Evolutionary conservation across 2,797 vertebrate genomes (phyloP), one percentile per base, ranked within the genome.

Genomic region (Crocidura indochinensis): DNA sequence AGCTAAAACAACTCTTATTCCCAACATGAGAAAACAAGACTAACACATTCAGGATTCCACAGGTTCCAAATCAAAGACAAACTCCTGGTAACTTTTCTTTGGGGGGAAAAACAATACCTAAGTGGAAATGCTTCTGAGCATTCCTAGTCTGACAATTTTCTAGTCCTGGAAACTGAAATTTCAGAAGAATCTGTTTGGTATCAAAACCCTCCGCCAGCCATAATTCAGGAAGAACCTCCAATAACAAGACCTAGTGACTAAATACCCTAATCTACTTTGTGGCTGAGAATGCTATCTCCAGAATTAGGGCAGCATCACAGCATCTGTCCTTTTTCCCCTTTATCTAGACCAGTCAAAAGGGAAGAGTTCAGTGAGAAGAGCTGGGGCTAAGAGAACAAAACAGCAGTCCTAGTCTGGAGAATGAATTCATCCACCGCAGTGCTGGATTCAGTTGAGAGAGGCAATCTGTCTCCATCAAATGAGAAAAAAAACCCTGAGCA

Each of bases 261-360:
- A 98, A 96, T 95, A 78, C 94, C 93, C 94, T 98, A 97, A 98
- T 97, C 98, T 97, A 94, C 97, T 98, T 98, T 97, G 95, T 94
- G 93, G 93, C 92, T 93, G 86, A 94, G 91, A 97, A 83, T 91
- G 96, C 98, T 98, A 98, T 97, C 97, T n/a, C 6, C 87, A 92
- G 96, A 98, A 98, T 97, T 97, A 97, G 98, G 97, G 74, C 97
- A 98, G 97, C 97, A 97, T 97, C 97, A 76, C 97, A 98, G 97
- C 97, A 97, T 97, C 97, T 98, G 97, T 96, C 95, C 96, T 93
- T 90, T 93, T 95, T 80, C 56, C 85, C 86, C 77, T 93, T 92
- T 83, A 95, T 94, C 92, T 78, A 75, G 67, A 91, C 86, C 82
- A 93, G 76, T 74, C 76, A 78, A 80, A 80, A 87, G 64, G 92